Evolutionary conservation across 2,888 invertebrate genomes (phyloP).

Genomic region (Amphipoea lucens): DNA sequence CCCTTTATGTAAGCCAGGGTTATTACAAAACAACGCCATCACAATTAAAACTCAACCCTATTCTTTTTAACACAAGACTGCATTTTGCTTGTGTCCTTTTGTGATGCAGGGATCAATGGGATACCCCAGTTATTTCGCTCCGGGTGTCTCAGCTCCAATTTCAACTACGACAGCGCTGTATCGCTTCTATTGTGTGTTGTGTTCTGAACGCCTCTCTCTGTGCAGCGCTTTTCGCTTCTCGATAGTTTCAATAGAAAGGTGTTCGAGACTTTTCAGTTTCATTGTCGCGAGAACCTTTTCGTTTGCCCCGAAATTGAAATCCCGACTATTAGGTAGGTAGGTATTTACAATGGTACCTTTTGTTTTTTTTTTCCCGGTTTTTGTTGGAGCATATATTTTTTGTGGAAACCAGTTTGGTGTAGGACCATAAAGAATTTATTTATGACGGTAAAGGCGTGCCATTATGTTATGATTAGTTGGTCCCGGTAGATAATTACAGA

Average conservation of each 20-base stretch:
- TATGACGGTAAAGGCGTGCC: conserved; percentile 80
- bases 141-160: conserved; percentile 79
- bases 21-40: conserved; percentile 75
- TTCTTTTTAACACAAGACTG: fast-evolving
- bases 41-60: conserved; percentile 65
- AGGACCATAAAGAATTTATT: conserved; percentile 80
- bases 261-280: conserved; percentile 81
- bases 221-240: conserved; percentile 77
- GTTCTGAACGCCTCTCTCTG: conserved; percentile 56
- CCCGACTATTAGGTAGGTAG: conserved; percentile 70
- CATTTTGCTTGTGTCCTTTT: conserved; percentile 55
- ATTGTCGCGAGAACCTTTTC: conserved; percentile 81
- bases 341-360: conserved; percentile 82
- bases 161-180: conserved; percentile 75
- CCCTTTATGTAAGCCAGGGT: conserved; percentile 88
- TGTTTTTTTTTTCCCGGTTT: conserved; percentile 71
- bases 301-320: conserved; percentile 74
- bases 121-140: conserved; percentile 85
- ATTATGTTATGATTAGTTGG: conserved; percentile 85
- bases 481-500: conserved; percentile 82
- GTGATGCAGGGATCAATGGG: conserved; percentile 80
- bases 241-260: conserved; percentile 75
- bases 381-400: conserved; percentile 78
- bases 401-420: conserved; percentile 76
- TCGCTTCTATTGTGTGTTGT: conserved; percentile 58